phyloP scores from a whole-genome alignment of 2,797 vertebrate genomes.

The Cirrhinus molitorella region DNA sequence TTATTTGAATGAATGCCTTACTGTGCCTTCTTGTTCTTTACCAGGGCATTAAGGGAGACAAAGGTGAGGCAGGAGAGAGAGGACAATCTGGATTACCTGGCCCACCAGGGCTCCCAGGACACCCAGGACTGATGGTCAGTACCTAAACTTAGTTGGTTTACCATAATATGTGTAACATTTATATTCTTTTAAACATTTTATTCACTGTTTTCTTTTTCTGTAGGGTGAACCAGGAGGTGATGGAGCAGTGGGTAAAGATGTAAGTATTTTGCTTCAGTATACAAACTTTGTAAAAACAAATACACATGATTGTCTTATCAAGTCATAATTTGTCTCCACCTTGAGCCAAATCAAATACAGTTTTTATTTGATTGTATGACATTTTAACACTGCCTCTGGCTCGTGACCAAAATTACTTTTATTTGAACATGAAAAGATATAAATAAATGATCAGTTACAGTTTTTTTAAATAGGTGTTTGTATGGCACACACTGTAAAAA shows the following conservation, averaged over 20 bases:
- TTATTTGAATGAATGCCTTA: background rate
- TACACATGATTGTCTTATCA: background rate
- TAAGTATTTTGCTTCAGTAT: slow-evolving; percentile 71
- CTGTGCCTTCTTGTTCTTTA: slow-evolving; percentile 1
- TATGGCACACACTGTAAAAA: no score
- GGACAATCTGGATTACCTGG: slow-evolving; percentile 88
- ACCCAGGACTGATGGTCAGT: slow-evolving; percentile 89
- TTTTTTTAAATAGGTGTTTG: background rate
- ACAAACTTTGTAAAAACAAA: slow-evolving; percentile 18
- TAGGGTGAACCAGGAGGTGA: slow-evolving; percentile 91
- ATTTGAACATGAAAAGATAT: background rate
- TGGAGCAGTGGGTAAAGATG: slow-evolving; percentile 89
- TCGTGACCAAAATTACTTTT: background rate
- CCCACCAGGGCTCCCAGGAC: slow-evolving; percentile 87
- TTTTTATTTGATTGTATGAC: background rate
- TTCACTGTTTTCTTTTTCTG: slow-evolving; percentile 38
- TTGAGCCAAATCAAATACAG: background rate
- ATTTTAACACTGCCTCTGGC: background rate
- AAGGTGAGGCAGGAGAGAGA: slow-evolving; percentile 87
- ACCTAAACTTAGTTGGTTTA: background rate
- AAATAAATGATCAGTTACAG: background rate
- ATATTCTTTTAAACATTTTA: background rate
- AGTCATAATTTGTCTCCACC: background rate
- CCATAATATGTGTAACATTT: background rate
- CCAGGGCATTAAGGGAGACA: slow-evolving; percentile 91